phyloP scores from a whole-genome alignment of 1,140 invertebrate species.

The Drosophila nikananu region DNA sequence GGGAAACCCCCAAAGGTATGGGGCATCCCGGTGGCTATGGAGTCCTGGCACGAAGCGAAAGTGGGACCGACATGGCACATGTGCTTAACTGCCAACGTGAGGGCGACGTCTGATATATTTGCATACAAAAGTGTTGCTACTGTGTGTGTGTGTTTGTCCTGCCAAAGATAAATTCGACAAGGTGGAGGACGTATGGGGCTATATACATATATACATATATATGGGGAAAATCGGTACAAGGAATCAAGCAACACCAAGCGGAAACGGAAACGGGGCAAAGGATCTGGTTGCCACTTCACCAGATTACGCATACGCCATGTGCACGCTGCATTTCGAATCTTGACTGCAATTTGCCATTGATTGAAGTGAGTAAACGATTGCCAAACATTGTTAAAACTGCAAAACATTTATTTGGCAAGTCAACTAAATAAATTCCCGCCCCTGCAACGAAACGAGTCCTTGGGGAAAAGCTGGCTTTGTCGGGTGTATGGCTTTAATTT shows the following conservation, averaged over 20 bases:
- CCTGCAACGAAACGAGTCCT: constrained; percentile 4
- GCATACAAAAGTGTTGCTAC: constrained; percentile 65
- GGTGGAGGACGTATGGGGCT: constrained; percentile 21
- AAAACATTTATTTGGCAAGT: constrained; percentile 30
- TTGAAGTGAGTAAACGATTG: constrained; percentile 41
- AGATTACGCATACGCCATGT: constrained; percentile 38
- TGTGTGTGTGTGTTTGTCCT: constrained; percentile 19
- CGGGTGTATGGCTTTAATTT: constrained; percentile 10
- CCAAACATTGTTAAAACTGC: constrained; percentile 36
- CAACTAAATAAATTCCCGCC: constrained; percentile 6
- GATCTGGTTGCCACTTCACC: background rate
- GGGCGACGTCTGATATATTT: constrained; percentile 63
- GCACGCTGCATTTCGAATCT: constrained; percentile 14
- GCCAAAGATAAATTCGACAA: constrained; percentile 67
- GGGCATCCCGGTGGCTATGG: constrained; percentile 17
- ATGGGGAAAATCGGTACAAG: background rate
- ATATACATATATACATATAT: too few species aligned
- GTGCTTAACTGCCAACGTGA: constrained; percentile 64
- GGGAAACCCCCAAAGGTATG: constrained; percentile 10
- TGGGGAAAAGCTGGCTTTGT: constrained; percentile 4
- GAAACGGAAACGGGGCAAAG: background rate
- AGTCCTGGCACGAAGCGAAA: constrained; percentile 1
- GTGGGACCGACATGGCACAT: constrained; percentile 53
- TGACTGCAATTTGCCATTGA: constrained; percentile 34
- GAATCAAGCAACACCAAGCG: background rate